phyloP scores from a whole-genome alignment of 2,888 invertebrate species.

The Acleris laterana region DNA sequence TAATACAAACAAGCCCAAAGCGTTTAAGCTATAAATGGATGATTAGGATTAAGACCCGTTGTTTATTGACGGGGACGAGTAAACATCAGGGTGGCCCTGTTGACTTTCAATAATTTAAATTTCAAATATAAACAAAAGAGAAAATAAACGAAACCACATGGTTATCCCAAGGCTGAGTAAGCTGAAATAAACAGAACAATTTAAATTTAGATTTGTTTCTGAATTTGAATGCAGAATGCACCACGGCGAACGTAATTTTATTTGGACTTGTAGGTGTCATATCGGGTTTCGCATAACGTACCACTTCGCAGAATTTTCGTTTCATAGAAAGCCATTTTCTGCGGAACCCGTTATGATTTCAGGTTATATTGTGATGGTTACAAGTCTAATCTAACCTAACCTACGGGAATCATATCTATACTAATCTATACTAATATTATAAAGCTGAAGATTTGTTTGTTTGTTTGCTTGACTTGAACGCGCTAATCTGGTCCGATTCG shows the following conservation, averaged over 20 bases:
- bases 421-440: too few species aligned
- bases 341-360: too few species aligned
- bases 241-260: not conserved
- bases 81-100: constrained; percentile 24
- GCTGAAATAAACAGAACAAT: constrained; percentile 19
- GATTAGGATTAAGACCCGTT: constrained; percentile 14
- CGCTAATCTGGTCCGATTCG: too few species aligned
- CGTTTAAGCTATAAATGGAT: not conserved
- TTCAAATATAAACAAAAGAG: constrained; percentile 17
- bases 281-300: too few species aligned
- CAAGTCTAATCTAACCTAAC: too few species aligned
- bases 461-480: too few species aligned
- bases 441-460: too few species aligned
- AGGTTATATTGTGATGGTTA: too few species aligned
- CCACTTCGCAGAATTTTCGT: too few species aligned
- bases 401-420: too few species aligned
- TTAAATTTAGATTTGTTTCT: constrained; percentile 26
- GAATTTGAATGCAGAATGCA: constrained; percentile 22
- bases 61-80: constrained; percentile 6
- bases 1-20: too few species aligned
- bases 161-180: constrained; percentile 31
- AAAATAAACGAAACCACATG: constrained; percentile 25
- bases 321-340: too few species aligned
- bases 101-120: constrained; percentile 6
- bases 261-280: not conserved